Base-by-base conservation (phyloP, 2,113 vertebrate genomes). In the Nibea coibor region DNA sequence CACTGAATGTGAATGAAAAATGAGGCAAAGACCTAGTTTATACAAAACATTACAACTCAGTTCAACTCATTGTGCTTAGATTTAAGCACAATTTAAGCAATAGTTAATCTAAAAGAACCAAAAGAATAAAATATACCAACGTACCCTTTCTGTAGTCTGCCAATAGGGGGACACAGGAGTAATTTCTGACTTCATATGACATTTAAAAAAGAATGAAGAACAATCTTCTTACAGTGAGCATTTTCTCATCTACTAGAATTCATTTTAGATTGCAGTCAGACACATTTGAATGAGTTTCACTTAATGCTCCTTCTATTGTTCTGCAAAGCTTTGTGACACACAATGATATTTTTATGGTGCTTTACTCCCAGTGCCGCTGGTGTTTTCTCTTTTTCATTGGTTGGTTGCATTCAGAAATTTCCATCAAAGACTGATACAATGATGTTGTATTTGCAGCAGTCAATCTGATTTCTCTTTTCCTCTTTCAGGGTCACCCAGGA, bases 401-500 rank as follows among this genome's bases (percentile, higher is more conserved):
- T 73, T 69, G 22, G 24, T 35, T 78, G 20, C 62, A 58, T 45
- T 83, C 3, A 42, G 43, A 75, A 65, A 64, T 79, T 68, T 67
- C 50, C 56, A 61, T 72, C 31, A 31, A 67, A 45, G 51, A 28
- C 26, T 62, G 48, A 71, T 76, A 45, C 39, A 68, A 77, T 77
- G 56, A 83, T 81, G 19, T 72, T 76, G 58, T 61, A 71, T 83
- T 74, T 74, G 15, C n/a, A 43, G 58, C 19, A 45, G 51, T 77
- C 28, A 67, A 59, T 78, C 2, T 42, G 61, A 43, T 68, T 78
- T 14, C 15, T 84, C 17, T 77, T 83, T 81, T 70, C 0, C 12
- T 66, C 2, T 57, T 71, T 19, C 85, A 99, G 97, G 97, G 97
- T 81, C 97, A 98, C 84, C 97, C 97, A 9, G 97, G 97, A 75